Evolutionary conservation across 1,140 invertebrate species (phyloP).

Genomic region (Spodoptera litura): DNA sequence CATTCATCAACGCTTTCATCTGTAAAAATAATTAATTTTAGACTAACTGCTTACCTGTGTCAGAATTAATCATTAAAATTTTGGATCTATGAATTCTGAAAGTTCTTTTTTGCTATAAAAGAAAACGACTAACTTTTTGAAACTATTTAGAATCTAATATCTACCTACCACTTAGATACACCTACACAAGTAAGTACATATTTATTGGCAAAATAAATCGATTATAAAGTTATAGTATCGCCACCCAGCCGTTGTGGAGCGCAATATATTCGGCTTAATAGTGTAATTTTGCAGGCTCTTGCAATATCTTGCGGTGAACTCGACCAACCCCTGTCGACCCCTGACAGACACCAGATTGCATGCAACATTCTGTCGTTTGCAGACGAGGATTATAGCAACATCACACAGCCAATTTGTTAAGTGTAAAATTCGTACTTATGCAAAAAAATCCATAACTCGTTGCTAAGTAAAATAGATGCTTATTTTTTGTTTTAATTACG

Average conservation of each 20-base stretch:
- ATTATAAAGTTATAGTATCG: slow-evolving; percentile 57
- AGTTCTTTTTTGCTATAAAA: too few relatives aligned
- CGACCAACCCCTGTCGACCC: slow-evolving; percentile 47
- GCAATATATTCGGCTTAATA: slow-evolving; percentile 66
- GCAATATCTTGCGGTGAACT: slow-evolving; percentile 63
- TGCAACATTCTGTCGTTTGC: slow-evolving; percentile 52
- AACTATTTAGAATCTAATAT: too few relatives aligned
- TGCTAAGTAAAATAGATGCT: too few relatives aligned
- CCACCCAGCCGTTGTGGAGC: slow-evolving; percentile 51
- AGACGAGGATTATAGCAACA: slow-evolving; percentile 48
- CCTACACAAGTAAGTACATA: background rate
- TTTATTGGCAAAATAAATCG: slow-evolving; percentile 55
- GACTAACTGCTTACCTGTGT: too few relatives aligned
- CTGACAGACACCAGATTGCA: slow-evolving; percentile 56
- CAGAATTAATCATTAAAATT: too few relatives aligned
- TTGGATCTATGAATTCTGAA: too few relatives aligned
- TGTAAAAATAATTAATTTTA: too few relatives aligned
- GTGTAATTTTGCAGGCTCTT: slow-evolving; percentile 63
- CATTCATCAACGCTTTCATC: too few relatives aligned
- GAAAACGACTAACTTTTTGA: too few relatives aligned
- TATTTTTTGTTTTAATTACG: too few relatives aligned
- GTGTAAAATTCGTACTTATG: background rate
- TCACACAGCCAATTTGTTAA: background rate
- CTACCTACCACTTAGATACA: background rate
- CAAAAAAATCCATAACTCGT: background rate